phyloP scores from a whole-genome alignment of 2,888 invertebrate species.

The Nysson spinosus region DNA sequence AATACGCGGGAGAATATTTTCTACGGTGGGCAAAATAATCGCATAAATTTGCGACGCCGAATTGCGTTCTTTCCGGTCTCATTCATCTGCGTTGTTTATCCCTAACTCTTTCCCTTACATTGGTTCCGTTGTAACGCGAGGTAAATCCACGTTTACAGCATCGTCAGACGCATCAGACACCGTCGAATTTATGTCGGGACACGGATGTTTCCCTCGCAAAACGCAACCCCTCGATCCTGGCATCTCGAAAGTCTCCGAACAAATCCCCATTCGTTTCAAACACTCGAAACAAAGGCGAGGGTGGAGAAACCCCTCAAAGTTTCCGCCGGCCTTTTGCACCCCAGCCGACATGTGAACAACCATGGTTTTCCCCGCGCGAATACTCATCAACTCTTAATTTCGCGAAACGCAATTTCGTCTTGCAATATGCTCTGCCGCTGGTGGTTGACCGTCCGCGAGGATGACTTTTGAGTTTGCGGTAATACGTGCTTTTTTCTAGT shows the following conservation, averaged over 20 bases:
- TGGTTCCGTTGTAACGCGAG: slow-evolving; percentile 2
- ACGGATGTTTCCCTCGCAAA: not conserved
- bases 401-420: slow-evolving; percentile 21
- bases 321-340: slow-evolving; percentile 6
- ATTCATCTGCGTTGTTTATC: not conserved
- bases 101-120: slow-evolving; percentile 19
- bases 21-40: too few species aligned
- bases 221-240: not conserved
- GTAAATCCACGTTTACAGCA: slow-evolving; percentile 20
- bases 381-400: too few species aligned
- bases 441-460: slow-evolving; percentile 15
- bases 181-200: slow-evolving; percentile 14
- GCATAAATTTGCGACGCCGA: too few species aligned
- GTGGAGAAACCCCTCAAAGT: slow-evolving; percentile 22
- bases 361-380: not conserved
- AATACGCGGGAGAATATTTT: too few species aligned
- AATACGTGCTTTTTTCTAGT: too few species aligned
- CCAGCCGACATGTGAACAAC: too few species aligned
- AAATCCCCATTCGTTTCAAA: slow-evolving; percentile 19
- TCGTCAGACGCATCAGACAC: slow-evolving; percentile 7
- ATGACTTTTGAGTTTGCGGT: slow-evolving; percentile 14
- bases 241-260: not conserved
- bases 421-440: not conserved
- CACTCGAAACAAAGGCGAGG: slow-evolving; percentile 1
- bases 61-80: not conserved